Conservation (phyloP, 2,113 vertebrate species). For the Syngnathus scovelli region DNA sequence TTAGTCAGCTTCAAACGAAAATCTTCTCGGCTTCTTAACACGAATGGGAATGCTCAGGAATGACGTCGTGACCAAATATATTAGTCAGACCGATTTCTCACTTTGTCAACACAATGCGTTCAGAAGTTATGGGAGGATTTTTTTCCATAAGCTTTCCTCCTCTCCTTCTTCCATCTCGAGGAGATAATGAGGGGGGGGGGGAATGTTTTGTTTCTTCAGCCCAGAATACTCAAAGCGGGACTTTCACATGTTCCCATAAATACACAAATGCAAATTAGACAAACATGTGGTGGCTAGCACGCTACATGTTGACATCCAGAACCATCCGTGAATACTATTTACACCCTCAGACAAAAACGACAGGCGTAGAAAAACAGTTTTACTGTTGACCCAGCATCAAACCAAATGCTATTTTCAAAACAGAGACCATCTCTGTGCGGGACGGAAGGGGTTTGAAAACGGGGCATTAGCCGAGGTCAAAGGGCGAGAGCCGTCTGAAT, state of each 20-base stretch:
- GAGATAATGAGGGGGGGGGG: conserved; percentile 40
- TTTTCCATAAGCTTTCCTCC: conserved; percentile 57
- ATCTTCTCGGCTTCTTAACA: background rate
- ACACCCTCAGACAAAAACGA: conserved; percentile 37
- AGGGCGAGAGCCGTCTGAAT: background rate
- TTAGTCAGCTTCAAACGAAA: background rate
- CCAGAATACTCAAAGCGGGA: conserved; percentile 26
- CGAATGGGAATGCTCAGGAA: conserved; percentile 59
- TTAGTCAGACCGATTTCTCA: conserved; percentile 70
- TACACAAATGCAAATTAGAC: conserved; percentile 55
- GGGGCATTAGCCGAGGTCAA: conserved; percentile 32
- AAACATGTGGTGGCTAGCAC: conserved; percentile 44
- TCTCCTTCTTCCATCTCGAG: conserved; percentile 3
- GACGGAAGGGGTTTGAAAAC: conserved; percentile 37
- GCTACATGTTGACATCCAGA: conserved; percentile 30
- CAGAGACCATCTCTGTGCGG: conserved; percentile 49
- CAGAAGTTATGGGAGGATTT: conserved; percentile 49
- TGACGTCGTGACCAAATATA: conserved; percentile 66
- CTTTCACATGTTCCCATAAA: conserved; percentile 50
- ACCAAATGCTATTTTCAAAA: conserved; percentile 57
- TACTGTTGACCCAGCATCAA: conserved; percentile 57
- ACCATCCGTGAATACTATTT: conserved; percentile 45
- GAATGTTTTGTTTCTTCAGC: conserved; percentile 33
- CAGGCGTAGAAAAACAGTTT: conserved; percentile 60
- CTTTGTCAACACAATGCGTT: conserved; percentile 63